These are phyloP conservation scores for Sebastes ruberrimus DNA, from an alignment of 2,797 vertebrate genomes.

Conservation along the genomic window DNA sequence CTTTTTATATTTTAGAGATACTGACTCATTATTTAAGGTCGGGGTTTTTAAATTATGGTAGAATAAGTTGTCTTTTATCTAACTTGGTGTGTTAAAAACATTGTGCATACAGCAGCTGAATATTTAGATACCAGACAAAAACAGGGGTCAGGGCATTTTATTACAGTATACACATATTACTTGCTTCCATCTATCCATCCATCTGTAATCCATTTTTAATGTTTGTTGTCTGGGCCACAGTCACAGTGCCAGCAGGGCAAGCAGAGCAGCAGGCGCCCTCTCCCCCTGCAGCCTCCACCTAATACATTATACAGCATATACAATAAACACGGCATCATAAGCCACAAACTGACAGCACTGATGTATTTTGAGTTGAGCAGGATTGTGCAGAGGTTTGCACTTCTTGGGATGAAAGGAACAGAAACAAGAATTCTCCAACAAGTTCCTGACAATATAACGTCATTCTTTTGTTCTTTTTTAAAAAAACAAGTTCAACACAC, in stretches of 20 bases:
- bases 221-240: neutral
- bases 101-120: neutral
- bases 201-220: slow-evolving; percentile 23
- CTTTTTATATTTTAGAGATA: neutral
- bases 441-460: neutral
- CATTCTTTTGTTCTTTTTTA: neutral
- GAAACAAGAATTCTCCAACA: neutral
- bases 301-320: slow-evolving; percentile 13
- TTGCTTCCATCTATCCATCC: neutral
- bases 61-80: neutral
- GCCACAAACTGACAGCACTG: neutral
- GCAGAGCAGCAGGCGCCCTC: neutral
- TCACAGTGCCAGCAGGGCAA: neutral
- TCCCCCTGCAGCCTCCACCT: slow-evolving; percentile 8
- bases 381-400: slow-evolving; percentile 28
- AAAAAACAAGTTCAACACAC: neutral
- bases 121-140: neutral
- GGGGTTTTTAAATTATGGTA: neutral
- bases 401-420: neutral
- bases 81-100: neutral
- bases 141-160: neutral
- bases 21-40: neutral
- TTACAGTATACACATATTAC: neutral
- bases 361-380: neutral
- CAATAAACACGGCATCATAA: neutral